Evolutionary conservation across 2,888 invertebrate species (phyloP), one percentile per base, ranked within the genome.

Genomic region (Drosophila prostipennis): DNA sequence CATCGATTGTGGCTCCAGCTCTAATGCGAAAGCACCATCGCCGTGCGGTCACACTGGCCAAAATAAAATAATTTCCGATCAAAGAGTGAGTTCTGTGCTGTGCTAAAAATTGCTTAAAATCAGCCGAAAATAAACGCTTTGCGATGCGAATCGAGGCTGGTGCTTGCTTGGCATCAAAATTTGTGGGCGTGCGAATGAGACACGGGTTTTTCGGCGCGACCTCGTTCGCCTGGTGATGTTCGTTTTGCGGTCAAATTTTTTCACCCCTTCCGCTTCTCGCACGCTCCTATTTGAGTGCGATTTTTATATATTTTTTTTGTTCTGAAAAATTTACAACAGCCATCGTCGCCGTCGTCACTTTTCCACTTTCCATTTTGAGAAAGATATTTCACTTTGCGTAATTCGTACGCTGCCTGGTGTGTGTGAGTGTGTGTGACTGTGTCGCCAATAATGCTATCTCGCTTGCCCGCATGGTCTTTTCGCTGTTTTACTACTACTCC

Each of bases 351-450:
- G 14, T 78, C 80, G 75, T 72, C 83, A 76, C 76, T 79, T 89
- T 89, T 82, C 72, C 78, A 81, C 82, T 89, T 90, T 89, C 84
- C 84, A 84, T 87, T 89, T 90, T 83, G 79, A 85, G 79, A 61
- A 80, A 84, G 80, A 84, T 88, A 82, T 89, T 86, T 89, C 72
- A 87, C 87, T 90, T 91, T 90, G 90, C 91, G 89, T 90, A 91
- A 90, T 90, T 91, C 84, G 80, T 90, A 79, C 81, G 82, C 71
- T 74, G 71, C 68, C 71, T 67, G 75, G 67, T 73, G 73, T 58
- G 42, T 39, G 54, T 75, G 55, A 39, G 57, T 40, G 69, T 74
- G 61, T 64, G 49, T 69, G 65, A 54, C 56, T 61, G 69, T 71
- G 80, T 87, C 84, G 79, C 85, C 84, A 83, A 80, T 67, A 55